Base-by-base conservation (phyloP, 2,113 vertebrate genomes). In the Cygnus buccinator region DNA sequence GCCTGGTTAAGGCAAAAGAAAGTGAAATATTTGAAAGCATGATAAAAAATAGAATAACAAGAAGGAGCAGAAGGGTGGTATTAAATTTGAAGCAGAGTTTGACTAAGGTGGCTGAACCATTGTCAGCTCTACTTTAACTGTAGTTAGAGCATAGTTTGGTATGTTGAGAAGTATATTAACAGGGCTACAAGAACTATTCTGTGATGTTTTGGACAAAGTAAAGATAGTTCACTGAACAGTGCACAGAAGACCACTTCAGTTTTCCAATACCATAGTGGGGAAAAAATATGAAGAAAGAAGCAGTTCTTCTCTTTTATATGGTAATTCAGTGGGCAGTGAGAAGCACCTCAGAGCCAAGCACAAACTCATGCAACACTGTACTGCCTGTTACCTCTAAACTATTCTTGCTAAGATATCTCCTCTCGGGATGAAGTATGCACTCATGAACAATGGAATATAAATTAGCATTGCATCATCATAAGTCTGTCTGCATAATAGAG, bases 401-500 rank as follows among this genome's bases (percentile, higher is more conserved):
- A 3, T 11, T 86, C 90, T 41, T 31, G 59, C 43, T 84, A 68
- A 22, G 9, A 58, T n/a, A 84, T 11, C 66, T 52, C 29, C 46
- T 44, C 82, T 95, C 26, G 35, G 63, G 48, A 84, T 83, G 77
- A 94, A 94, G 90, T 18, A n/a, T 22, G 74, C 89, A 33, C 74
- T 89, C 88, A 46, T 28, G 33, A 91, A 37, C 2, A 1, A 91
- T 4, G 29, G 31, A 85, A 83, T 77, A 63, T 52, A 61, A 94
- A 65, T 61, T 54, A 52, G 73, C 39, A 67, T 37, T 63, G 66
- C 39, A 48, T 43, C 55, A 18, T 33, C 39, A 1, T 23, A 61
- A 67, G 39, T 39, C 81, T 63, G 31, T 44, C 90, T 84, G 78
- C 75, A 79, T 39, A 57, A 17, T 57, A 50, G 52, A 90, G 68